A percentile compares a stretch with the other conserved stretches of the same genome.
These are phyloP conservation scores for Cremastinae sp. DNA, from an alignment of 2,888 invertebrate species.

Conservation along the genomic window DNA sequence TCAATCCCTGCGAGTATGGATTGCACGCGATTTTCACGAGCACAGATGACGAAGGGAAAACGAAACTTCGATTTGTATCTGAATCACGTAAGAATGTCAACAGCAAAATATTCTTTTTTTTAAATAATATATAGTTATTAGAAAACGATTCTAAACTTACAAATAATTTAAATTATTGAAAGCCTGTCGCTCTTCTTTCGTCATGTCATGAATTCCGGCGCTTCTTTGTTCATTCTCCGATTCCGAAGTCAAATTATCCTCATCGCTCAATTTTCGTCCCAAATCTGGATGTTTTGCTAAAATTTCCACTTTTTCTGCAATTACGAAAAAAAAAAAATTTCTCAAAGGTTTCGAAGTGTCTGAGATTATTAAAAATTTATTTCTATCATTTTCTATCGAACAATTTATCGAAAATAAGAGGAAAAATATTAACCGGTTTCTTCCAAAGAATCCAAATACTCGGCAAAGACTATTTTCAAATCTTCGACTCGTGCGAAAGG, in stretches of 20 bases:
- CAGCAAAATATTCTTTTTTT: conserved; percentile 1
- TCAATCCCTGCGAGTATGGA: conserved; percentile 84
- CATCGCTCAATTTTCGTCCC: conserved; percentile 83
- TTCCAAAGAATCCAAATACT: conserved; percentile 83
- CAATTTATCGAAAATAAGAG: background rate
- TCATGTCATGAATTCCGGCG: conserved; percentile 83
- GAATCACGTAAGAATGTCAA: conserved; percentile 51
- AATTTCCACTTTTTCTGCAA: conserved; percentile 82
- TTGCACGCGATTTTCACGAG: conserved; percentile 84
- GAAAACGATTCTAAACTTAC: conserved; percentile 67
- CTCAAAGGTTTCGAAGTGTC: no score
- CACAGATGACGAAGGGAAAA: conserved; percentile 87
- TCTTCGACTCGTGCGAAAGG: conserved; percentile 82
- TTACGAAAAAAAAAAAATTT: background rate
- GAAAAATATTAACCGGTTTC: conserved; percentile 78
- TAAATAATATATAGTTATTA: conserved; percentile 19
- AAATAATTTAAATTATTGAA: conserved; percentile 81
- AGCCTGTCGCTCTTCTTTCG: conserved; percentile 81
- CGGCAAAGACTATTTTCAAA: conserved; percentile 82
- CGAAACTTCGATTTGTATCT: conserved; percentile 86
- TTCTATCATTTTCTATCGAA: background rate
- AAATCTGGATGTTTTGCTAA: conserved; percentile 85
- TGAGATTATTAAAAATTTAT: no score
- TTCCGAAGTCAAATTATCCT: conserved; percentile 83
- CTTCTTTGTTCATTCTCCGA: conserved; percentile 83